Conservation (phyloP, 1,140 invertebrate species). For the Pseudomyrmex pallidus region DNA sequence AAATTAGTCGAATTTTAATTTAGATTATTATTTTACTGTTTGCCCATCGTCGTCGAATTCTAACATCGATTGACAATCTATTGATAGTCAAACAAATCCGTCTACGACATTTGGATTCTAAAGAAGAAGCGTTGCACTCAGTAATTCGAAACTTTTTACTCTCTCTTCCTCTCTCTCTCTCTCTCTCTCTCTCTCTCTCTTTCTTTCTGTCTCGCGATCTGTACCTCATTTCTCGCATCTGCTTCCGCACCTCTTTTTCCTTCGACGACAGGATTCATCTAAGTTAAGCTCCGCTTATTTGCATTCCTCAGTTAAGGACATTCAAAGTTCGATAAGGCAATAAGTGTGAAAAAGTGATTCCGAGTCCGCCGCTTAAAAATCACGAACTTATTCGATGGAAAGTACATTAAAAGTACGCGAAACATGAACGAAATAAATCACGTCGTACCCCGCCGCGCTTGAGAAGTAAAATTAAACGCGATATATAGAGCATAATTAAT, state of each 20-base stretch:
- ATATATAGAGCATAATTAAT: neutral
- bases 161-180: constrained; percentile 12
- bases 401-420: neutral
- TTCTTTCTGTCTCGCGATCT: constrained; percentile 43
- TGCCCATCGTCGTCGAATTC: constrained; percentile 24
- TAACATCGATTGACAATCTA: constrained; percentile 46
- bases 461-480: neutral
- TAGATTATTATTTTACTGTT: constrained; percentile 9
- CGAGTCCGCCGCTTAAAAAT: constrained; percentile 37
- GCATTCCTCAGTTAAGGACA: constrained; percentile 69
- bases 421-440: constrained; percentile 39
- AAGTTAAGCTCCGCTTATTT: constrained; percentile 71
- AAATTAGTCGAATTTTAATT: too few relatives aligned
- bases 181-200: constrained; percentile 53
- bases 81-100: constrained; percentile 50
- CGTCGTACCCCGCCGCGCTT: neutral
- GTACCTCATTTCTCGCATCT: neutral
- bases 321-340: constrained; percentile 74
- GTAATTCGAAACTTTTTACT: constrained; percentile 73
- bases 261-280: constrained; percentile 65
- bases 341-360: constrained; percentile 74
- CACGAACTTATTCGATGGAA: constrained; percentile 31
- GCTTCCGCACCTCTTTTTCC: constrained; percentile 17
- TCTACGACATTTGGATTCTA: constrained; percentile 45
- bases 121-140: constrained; percentile 48